These are phyloP conservation scores for Pogonomyrmex californicus DNA, from an alignment of 1,140 invertebrate species.

Conservation along the genomic window DNA sequence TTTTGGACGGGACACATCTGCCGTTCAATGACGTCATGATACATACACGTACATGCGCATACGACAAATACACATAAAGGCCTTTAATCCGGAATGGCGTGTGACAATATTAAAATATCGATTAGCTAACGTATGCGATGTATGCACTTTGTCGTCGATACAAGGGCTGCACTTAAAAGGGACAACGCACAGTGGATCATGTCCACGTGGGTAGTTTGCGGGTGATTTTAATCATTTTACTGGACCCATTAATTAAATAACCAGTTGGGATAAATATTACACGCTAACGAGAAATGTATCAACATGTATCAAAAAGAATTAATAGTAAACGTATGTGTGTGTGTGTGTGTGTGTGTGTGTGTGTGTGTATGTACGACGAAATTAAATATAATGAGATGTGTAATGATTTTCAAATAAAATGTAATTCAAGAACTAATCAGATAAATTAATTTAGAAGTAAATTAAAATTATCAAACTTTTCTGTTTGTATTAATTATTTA, in stretches of 20 bases:
- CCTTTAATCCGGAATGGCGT: constrained; percentile 81
- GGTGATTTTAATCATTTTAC: constrained; percentile 75
- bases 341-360: too few relatives aligned
- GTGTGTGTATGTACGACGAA: neutral
- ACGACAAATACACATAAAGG: constrained; percentile 78
- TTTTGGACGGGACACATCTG: constrained; percentile 69
- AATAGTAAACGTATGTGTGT: neutral
- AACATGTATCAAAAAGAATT: neutral
- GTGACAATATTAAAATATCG: constrained; percentile 87
- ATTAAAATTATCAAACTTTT: neutral
- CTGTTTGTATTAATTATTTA: neutral
- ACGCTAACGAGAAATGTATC: constrained; percentile 31
- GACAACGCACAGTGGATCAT: constrained; percentile 71
- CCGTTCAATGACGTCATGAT: constrained; percentile 72
- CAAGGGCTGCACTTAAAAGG: constrained; percentile 82
- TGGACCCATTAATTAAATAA: constrained; percentile 63
- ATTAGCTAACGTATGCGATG: constrained; percentile 86
- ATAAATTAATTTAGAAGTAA: neutral
- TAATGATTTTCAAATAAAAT: neutral
- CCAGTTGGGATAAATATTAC: constrained; percentile 49
- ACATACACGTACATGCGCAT: constrained; percentile 11
- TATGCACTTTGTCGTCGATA: constrained; percentile 85
- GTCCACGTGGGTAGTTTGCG: constrained; percentile 73
- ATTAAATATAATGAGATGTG: neutral
- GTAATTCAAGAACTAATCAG: neutral